Conservation (phyloP, 2,113 vertebrate genomes). For the Ginglymostoma cirratum region DNA sequence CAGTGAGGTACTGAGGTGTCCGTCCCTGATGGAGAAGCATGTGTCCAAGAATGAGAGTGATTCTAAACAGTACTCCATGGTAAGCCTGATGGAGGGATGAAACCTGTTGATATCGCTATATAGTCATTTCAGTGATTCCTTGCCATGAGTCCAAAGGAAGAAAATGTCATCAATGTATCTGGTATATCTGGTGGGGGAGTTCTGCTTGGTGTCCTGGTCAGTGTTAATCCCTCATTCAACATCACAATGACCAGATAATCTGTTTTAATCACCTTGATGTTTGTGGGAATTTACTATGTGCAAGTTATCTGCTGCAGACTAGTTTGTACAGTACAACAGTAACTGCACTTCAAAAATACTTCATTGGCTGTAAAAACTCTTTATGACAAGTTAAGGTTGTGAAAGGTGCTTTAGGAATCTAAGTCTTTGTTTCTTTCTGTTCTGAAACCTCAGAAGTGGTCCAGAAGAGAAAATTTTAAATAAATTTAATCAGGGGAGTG, state of each 20-base stretch:
- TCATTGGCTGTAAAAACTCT: neutral
- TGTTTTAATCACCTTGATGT: neutral
- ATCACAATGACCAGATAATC: neutral
- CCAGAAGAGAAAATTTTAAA: neutral
- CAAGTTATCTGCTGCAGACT: neutral
- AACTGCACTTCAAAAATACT: neutral
- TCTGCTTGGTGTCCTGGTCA: neutral
- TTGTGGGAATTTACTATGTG: neutral
- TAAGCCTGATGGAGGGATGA: too few relatives aligned
- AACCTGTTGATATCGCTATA: too few relatives aligned
- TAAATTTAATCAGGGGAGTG: conserved; percentile 10
- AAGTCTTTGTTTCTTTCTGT: neutral
- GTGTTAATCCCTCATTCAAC: neutral
- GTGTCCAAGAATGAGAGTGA: too few relatives aligned
- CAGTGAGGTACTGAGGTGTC: too few relatives aligned
- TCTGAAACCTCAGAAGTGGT: conserved; percentile 12
- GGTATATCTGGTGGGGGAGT: neutral
- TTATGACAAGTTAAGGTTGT: neutral
- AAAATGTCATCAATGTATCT: too few relatives aligned
- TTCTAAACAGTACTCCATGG: too few relatives aligned
- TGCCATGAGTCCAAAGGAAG: too few relatives aligned
- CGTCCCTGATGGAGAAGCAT: too few relatives aligned
- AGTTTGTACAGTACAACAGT: neutral
- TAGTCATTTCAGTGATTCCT: too few relatives aligned
- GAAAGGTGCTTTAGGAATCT: neutral